phyloP scores from a whole-genome alignment of 2,113 vertebrate species.

The Ploceus nigricollis region DNA sequence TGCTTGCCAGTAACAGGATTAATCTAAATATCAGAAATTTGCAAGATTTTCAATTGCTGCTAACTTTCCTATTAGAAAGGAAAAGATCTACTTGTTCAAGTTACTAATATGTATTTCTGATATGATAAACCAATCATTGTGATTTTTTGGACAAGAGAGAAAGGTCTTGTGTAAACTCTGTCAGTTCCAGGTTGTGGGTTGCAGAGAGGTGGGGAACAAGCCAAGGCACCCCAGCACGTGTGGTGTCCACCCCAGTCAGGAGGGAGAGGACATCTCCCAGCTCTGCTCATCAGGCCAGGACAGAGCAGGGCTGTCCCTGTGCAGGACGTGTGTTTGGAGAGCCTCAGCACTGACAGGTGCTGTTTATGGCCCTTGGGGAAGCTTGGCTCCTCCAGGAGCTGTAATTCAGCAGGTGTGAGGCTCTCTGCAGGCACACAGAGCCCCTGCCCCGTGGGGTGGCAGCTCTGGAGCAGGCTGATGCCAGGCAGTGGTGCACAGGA shows the following conservation, averaged over 20 bases:
- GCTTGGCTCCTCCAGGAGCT: background rate
- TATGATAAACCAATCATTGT: background rate
- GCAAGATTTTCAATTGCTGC: background rate
- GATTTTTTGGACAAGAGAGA: background rate
- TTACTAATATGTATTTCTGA: background rate
- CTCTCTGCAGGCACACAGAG: background rate
- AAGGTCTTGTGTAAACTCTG: background rate
- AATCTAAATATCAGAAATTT: background rate
- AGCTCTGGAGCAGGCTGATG: background rate
- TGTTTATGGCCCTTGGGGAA: background rate
- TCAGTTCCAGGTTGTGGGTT: fast-evolving
- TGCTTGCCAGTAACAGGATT: background rate
- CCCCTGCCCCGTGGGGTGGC: fast-evolving
- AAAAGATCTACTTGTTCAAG: background rate
- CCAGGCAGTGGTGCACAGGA: background rate
- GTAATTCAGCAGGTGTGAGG: background rate
- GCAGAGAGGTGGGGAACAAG: background rate
- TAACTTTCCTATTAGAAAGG: background rate
- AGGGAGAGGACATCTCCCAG: background rate
- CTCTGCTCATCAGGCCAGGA: background rate
- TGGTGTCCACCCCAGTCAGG: fast-evolving
- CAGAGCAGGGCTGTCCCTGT: background rate
- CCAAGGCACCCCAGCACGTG: background rate
- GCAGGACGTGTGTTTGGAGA: background rate
- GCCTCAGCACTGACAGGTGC: fast-evolving